Evolutionary conservation across 1,140 invertebrate species (phyloP).

Genomic region (Habropoda laboriosa): DNA sequence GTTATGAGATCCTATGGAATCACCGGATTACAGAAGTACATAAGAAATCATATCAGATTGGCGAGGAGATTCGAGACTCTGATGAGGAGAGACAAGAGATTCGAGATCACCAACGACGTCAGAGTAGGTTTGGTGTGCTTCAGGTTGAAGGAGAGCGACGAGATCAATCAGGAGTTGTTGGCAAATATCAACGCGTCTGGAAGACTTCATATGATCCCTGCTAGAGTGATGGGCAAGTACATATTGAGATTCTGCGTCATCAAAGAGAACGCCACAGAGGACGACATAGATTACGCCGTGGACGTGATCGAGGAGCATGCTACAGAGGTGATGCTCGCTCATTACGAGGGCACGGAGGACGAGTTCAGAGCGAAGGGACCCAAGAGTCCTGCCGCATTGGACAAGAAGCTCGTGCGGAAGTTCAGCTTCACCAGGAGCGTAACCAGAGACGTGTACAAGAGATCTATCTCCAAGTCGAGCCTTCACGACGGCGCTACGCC

Average conservation of each 20-base stretch:
- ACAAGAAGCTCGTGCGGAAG: slow-evolving; percentile 83
- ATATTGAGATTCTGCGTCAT: slow-evolving; percentile 93
- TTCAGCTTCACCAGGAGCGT: slow-evolving; percentile 87
- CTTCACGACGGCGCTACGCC: slow-evolving; percentile 86
- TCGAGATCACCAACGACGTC: slow-evolving; percentile 93
- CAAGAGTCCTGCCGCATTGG: slow-evolving; percentile 82
- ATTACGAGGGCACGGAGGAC: slow-evolving; percentile 71
- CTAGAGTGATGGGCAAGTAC: slow-evolving; percentile 89
- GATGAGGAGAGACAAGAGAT: slow-evolving; percentile 88
- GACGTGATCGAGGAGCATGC: slow-evolving; percentile 87
- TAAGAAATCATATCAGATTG: slow-evolving; percentile 92
- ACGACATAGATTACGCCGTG: slow-evolving; percentile 91
- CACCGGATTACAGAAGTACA: slow-evolving; percentile 90
- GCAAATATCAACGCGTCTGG: slow-evolving; percentile 94
- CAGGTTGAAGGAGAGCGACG: slow-evolving; percentile 86
- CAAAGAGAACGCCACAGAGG: slow-evolving; percentile 88
- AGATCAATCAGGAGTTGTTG: slow-evolving; percentile 90
- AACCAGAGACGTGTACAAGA: slow-evolving; percentile 84
- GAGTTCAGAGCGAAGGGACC: slow-evolving; percentile 76
- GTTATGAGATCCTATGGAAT: slow-evolving; percentile 92
- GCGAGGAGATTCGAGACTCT: slow-evolving; percentile 93
- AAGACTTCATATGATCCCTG: slow-evolving; percentile 95
- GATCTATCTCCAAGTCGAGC: slow-evolving; percentile 83
- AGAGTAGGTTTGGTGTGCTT: slow-evolving; percentile 88
- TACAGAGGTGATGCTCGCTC: slow-evolving; percentile 84